Evolutionary conservation across 2,113 vertebrate genomes (phyloP), one percentile per base, ranked within the genome.

Genomic region (Urocynchramus pylzowi): DNA sequence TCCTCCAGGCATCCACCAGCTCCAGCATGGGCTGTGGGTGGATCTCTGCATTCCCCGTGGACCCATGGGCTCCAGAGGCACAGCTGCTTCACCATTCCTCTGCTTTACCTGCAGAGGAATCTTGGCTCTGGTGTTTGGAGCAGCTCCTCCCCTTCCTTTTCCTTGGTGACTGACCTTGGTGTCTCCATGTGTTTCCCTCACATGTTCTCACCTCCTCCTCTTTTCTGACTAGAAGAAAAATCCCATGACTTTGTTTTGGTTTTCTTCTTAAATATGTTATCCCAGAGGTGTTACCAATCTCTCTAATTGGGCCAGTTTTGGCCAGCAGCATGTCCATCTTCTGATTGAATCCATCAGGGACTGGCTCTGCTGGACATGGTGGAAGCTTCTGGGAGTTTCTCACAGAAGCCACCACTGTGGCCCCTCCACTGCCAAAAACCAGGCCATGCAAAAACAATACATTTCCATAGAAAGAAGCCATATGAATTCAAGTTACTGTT

Each of bases 81-180:
- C 56, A 35, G 56, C 22, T 35, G 56, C n/a, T 24, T 35, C 22
- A 59, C 11, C 54, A 10, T 21, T 54, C 30, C 20, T 31, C 53
- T 33, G 30, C 53, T n/a, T 33, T n/a, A 33, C 31, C 33, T n/a
- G 47, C 35, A 52, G 68, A 52, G 68, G 35, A 52, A 31, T 12
- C 49, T 31, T 3, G 0, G 20, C 35, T 53, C 11, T 1, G 1
- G 8, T 2, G 3, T 37, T 30, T 42, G 69, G 11, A 54, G 50
- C 69, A 42, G 6, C 16, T 54, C 69, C 37, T 42, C 22, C 8
- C 22, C 37, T 30, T 54, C 37, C 37, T 53, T 41, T 37, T 54
- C 11, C 50, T n/a, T n/a, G n/a, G n/a, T n/a, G n/a, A 14, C 37
- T 42, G 37, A 19, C 50, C 30, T 71, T 54, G 37, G 22, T 54